Conservation (phyloP, 2,888 invertebrate species). For the Tiphia femorata region DNA sequence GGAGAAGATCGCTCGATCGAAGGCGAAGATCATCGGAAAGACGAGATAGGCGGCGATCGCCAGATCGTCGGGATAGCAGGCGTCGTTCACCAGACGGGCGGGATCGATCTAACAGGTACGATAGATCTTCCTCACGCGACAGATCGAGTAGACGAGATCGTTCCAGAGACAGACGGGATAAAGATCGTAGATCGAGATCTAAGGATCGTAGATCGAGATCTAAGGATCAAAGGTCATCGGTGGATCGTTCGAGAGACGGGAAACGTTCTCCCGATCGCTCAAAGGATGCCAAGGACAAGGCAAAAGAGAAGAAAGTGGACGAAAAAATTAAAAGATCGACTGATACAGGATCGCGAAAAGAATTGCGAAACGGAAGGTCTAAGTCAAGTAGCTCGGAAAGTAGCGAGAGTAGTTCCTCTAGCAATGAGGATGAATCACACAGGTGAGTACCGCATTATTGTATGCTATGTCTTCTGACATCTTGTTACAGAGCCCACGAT, state of each 20-base stretch:
- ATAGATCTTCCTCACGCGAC: slow-evolving; percentile 65
- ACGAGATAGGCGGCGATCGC: slow-evolving; percentile 59
- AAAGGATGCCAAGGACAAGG: slow-evolving; percentile 55
- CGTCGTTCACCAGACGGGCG: slow-evolving; percentile 62
- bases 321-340: slow-evolving; percentile 57
- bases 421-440: slow-evolving; percentile 60
- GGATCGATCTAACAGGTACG: slow-evolving; percentile 61
- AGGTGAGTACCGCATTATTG: slow-evolving; percentile 52
- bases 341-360: slow-evolving; percentile 56
- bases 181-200: slow-evolving; percentile 57
- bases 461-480: slow-evolving; percentile 18
- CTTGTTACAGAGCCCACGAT: slow-evolving; percentile 38
- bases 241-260: slow-evolving; percentile 53
- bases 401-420: slow-evolving; percentile 66
- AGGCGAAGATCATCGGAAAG: slow-evolving; percentile 63
- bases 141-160: slow-evolving; percentile 63
- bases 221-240: slow-evolving; percentile 58
- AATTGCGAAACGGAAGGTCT: slow-evolving; percentile 64
- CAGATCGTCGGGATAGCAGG: slow-evolving; percentile 60
- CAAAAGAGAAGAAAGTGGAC: slow-evolving; percentile 59
- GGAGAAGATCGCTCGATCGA: slow-evolving; percentile 62
- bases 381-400: slow-evolving; percentile 67
- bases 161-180: slow-evolving; percentile 68
- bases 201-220: slow-evolving; percentile 67
- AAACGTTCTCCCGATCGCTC: slow-evolving; percentile 64